These are phyloP conservation scores for Tichodroma muraria DNA, from an alignment of 2,113 vertebrate species.

Conservation along the genomic window DNA sequence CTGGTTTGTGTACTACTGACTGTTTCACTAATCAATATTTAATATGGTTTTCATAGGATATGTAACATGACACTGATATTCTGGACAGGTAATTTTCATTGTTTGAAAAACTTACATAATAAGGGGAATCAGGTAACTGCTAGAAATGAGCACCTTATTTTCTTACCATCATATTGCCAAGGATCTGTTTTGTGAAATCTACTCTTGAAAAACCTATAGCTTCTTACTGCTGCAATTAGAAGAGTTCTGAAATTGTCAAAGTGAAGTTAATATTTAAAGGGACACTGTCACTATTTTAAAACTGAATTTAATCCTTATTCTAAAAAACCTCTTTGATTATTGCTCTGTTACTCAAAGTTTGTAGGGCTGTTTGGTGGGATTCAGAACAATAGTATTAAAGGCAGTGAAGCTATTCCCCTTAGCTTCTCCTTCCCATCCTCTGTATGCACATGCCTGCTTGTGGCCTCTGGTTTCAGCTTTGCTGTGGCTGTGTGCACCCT, in stretches of 20 bases:
- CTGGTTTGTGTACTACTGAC: conserved; percentile 41
- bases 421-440: neutral
- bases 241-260: neutral
- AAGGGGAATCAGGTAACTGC: conserved; percentile 58
- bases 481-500: conserved; percentile 20
- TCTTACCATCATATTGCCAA: conserved; percentile 48
- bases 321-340: neutral
- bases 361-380: neutral
- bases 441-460: conserved; percentile 38
- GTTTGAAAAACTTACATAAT: conserved; percentile 60
- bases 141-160: conserved; percentile 60
- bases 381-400: neutral
- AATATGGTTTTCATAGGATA: conserved; percentile 71
- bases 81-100: conserved; percentile 68
- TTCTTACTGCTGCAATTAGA: neutral
- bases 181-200: conserved; percentile 9
- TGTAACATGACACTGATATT: conserved; percentile 72
- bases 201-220: neutral
- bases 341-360: neutral
- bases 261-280: conserved; percentile 31
- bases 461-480: conserved; percentile 19
- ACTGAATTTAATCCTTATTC: neutral
- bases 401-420: neutral
- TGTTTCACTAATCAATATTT: conserved; percentile 68
- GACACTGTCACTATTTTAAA: conserved; percentile 1